phyloP scores from a whole-genome alignment of 2,888 invertebrate genomes.

The Athalia circularis region DNA sequence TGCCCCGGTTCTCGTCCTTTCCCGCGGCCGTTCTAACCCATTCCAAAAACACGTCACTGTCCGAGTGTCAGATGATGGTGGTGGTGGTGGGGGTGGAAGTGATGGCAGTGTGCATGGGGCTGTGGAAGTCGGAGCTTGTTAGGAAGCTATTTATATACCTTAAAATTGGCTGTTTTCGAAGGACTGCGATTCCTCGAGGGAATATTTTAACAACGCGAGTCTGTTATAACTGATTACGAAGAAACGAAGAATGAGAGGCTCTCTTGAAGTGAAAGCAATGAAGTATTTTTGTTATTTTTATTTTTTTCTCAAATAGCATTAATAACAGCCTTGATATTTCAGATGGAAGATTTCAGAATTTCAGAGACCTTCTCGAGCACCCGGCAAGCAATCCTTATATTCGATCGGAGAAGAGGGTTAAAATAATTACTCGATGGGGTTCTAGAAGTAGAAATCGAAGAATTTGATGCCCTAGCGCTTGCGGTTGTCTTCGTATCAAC shows the following conservation, averaged over 20 bases:
- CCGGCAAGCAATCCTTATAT: too few relatives aligned
- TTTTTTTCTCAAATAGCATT: too few relatives aligned
- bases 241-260: not conserved
- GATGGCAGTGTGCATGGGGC: not conserved
- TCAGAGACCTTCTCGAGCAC: too few relatives aligned
- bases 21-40: conserved; percentile 1
- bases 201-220: too few relatives aligned
- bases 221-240: not conserved
- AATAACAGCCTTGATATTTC: too few relatives aligned
- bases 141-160: too few relatives aligned
- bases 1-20: not conserved
- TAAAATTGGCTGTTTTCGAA: too few relatives aligned
- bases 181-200: too few relatives aligned
- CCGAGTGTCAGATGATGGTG: not conserved
- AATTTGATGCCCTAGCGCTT: not conserved
- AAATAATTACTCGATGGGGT: conserved; percentile 1
- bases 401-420: not conserved
- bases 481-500: conserved; percentile 23
- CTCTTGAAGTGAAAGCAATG: not conserved
- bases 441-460: conserved; percentile 22
- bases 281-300: too few relatives aligned
- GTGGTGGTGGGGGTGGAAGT: not conserved
- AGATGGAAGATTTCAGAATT: too few relatives aligned
- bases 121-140: conserved; percentile 10
- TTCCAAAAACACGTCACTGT: conserved; percentile 13